These are phyloP conservation scores for Scrobipalpa atriplicella DNA, from an alignment of 2,888 invertebrate genomes.

Conservation along the genomic window DNA sequence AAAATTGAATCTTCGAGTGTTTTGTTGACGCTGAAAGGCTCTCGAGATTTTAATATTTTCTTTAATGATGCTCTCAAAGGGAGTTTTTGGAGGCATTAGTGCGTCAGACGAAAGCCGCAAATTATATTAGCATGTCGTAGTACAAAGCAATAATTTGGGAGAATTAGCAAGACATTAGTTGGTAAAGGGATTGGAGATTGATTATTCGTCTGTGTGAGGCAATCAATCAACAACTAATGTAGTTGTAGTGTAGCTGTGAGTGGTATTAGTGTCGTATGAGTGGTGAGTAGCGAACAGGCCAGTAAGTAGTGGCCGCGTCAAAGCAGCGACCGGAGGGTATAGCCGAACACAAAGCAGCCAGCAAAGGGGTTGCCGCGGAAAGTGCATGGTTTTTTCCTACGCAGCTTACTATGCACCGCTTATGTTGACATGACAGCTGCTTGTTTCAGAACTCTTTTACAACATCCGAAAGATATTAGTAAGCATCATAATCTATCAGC, in stretches of 20 bases:
- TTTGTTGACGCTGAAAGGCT: conserved; percentile 58
- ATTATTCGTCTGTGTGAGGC: conserved; percentile 16
- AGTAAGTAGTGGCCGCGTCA: not conserved
- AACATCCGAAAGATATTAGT: no score
- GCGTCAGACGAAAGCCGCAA: conserved; percentile 21
- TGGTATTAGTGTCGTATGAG: not conserved
- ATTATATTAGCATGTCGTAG: conserved; percentile 17
- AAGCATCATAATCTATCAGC: no score
- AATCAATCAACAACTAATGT: conserved; percentile 15
- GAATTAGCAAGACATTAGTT: conserved; percentile 14
- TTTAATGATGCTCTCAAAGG: conserved; percentile 32
- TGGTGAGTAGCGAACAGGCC: not conserved
- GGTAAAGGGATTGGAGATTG: conserved; percentile 19
- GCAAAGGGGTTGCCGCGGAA: not conserved
- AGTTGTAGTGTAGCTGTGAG: conserved; percentile 28
- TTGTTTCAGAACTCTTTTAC: no score
- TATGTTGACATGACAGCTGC: no score
- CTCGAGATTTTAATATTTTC: conserved; percentile 51
- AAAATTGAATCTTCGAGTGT: conserved; percentile 72
- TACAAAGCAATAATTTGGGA: conserved; percentile 12
- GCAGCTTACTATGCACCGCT: no score
- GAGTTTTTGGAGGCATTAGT: conserved; percentile 13
- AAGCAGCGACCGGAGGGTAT: not conserved
- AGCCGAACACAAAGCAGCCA: not conserved
- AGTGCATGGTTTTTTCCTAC: not conserved